Conservation (phyloP, 1,140 invertebrate species). For the Leguminivora glycinivorella region DNA sequence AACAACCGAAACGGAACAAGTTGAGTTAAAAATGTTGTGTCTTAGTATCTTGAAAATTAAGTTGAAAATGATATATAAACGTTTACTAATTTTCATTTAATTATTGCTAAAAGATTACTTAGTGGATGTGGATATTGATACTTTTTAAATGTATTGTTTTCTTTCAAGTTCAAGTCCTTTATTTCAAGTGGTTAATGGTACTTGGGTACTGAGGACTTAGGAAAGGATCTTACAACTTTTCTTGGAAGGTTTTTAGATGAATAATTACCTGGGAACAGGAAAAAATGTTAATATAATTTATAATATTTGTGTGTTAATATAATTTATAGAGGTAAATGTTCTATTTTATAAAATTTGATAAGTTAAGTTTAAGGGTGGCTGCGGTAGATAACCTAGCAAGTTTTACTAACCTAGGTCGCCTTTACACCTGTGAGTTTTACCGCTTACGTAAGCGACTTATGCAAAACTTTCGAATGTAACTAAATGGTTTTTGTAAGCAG, state of each 20-base stretch:
- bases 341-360: no score
- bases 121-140: not conserved
- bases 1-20: not conserved
- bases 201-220: not conserved
- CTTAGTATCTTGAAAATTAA: not conserved
- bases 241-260: not conserved
- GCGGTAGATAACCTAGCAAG: no score
- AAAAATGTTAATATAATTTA: no score
- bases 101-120: not conserved
- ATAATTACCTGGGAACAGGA: not conserved
- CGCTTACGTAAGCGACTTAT: no score
- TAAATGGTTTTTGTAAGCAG: no score
- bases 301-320: no score
- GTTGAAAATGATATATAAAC: not conserved
- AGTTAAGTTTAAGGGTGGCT: no score
- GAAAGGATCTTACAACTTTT: not conserved
- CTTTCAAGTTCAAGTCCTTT: not conserved
- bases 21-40: not conserved
- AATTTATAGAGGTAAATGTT: no score
- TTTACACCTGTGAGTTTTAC: no score
- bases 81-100: not conserved
- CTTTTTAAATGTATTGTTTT: constrained; percentile 1
- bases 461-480: no score
- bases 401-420: no score
- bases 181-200: not conserved